Evolutionary conservation across 2,113 vertebrate genomes (phyloP), one percentile per base, ranked within the genome.

Genomic region (Todiramphus chloris): DNA sequence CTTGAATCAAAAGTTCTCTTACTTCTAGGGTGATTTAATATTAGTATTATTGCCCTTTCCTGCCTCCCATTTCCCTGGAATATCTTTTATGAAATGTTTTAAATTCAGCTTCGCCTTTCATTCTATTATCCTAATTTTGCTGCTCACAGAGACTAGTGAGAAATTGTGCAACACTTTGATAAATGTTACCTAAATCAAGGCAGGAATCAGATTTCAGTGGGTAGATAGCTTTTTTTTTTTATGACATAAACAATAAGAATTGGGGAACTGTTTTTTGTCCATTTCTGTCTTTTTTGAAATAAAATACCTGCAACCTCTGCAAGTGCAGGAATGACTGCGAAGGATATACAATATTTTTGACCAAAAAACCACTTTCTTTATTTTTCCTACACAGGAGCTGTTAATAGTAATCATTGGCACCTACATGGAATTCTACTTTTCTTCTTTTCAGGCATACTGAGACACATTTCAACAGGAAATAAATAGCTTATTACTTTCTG

Each of bases 181-280:
- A 85, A 83, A 89, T 16, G 35, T n/a, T 83, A 48, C 74, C 59
- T 75, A 95, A 91, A 95, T 92, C 68, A 94, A 92, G n/a, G 46
- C 30, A 93, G n/a, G 48, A 93, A 91, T 86, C 35, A 70, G 48
- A 83, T 94, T 97, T 93, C 58, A 87, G 33, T 83, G 3, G 9
- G 6, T 81, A 84, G 60, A 75, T 20, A 55, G 43, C 69, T 83
- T 90, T 92, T 46, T 79, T 66, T 83, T 90, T 92, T 46, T 79
- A 35, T 55, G 66, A 78, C 24, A 75, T 20, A 76, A 55, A 95
- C 76, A 43, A 85, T 44, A 81, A 92, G 27, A 86, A 90, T 82
- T 31, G 86, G 10, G 12, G 20, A 85, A 27, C 6, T 60, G 43
- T 80, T 90, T 92, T 93, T 92, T 67, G 12, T 46, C 27, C 21